Evolutionary conservation across 2,888 invertebrate genomes (phyloP), one percentile per base, ranked within the genome.

Genomic region (Diarsia dahlii): DNA sequence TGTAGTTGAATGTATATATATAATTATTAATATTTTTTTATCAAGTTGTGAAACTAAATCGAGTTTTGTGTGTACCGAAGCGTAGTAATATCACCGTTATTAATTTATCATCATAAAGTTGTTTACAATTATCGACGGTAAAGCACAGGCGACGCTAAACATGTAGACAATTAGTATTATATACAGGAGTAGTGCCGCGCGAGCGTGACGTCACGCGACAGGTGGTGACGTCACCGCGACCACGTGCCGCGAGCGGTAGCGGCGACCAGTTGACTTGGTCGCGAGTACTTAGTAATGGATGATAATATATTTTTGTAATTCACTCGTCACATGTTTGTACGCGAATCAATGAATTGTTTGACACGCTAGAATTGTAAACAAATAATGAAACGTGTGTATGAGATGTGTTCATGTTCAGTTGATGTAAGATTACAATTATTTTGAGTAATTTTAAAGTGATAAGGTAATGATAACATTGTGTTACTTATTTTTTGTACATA

Each of bases 401-500:
- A 52, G 60, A 70, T 76, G 87, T 87, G 83, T 80, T 81, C 80
- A 76, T 71, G 76, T 76, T 73, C 60, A 76, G 23, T 75, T 77
- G 63, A 70, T 63, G 63, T 69, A 62, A 76, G 67, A 64, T 65
- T 77, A 71, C 67, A 64, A 78, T 79, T 80, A 72, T 84, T 82
- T 84, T 75, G 63, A 80, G 63, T 81, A 84, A 78, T 68, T 66
- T 68, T 76, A 60, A 78, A 72, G 76, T 79, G 78, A 71, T 83
- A 76, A 78, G 76, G 62, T 87, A 77, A 80, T 75, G 60, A 71
- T 84, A 84, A 86, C 78, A 75, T 78, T 79, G 78, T 82, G 76
- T 87, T 90, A 87, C 81, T 78, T 87, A 87, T 86, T 85, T 88
- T 89, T 90, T 91, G 91, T 91, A 91, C 87, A 91, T 91, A 88